Percentiles rank a stretch among this genome's conserved stretches.
These are phyloP conservation scores for Eulithis testata DNA, from an alignment of 2,888 invertebrate genomes.

Conservation along the genomic window DNA sequence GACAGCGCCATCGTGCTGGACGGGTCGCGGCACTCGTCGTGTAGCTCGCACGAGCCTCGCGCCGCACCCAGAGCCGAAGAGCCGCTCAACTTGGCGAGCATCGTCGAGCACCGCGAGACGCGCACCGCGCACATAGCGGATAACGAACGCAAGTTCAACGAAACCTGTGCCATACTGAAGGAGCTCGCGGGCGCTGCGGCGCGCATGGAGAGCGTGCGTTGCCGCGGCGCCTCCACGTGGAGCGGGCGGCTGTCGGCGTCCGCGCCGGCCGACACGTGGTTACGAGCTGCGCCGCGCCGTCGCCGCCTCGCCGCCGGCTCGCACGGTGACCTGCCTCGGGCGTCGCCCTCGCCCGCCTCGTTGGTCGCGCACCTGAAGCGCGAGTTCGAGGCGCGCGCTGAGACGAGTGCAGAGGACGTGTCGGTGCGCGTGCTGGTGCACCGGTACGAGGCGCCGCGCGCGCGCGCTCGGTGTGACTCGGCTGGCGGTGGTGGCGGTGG, in stretches of 20 bases:
- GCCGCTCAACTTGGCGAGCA: conserved; percentile 66
- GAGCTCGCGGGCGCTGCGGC: conserved; percentile 78
- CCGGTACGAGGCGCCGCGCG: conserved; percentile 86
- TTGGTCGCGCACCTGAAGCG: conserved; percentile 91
- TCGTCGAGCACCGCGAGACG: conserved; percentile 66
- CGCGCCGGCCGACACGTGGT: conserved; percentile 86
- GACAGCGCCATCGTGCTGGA: conserved; percentile 91
- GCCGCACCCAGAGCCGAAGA: conserved; percentile 69
- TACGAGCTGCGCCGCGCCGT: conserved; percentile 72
- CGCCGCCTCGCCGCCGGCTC: conserved; percentile 71
- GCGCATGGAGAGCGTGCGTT: conserved; percentile 67
- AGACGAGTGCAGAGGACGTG: conserved; percentile 48
- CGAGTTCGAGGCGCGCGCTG: conserved; percentile 91
- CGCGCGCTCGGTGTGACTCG: conserved; percentile 27
- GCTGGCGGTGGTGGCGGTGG: conserved; percentile 34
- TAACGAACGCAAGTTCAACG: conserved; percentile 77
- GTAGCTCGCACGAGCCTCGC: conserved; percentile 91
- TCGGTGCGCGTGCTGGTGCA: conserved; percentile 91
- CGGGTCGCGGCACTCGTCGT: conserved; percentile 91
- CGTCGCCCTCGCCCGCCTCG: conserved; percentile 85
- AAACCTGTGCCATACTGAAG: conserved; percentile 86
- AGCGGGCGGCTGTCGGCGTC: conserved; percentile 85
- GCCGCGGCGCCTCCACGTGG: conserved; percentile 70
- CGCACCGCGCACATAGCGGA: conserved; percentile 56
- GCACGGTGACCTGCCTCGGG: conserved; percentile 73